Conservation (phyloP, 1,140 invertebrate genomes). For the Bombus vancouverensis region DNA sequence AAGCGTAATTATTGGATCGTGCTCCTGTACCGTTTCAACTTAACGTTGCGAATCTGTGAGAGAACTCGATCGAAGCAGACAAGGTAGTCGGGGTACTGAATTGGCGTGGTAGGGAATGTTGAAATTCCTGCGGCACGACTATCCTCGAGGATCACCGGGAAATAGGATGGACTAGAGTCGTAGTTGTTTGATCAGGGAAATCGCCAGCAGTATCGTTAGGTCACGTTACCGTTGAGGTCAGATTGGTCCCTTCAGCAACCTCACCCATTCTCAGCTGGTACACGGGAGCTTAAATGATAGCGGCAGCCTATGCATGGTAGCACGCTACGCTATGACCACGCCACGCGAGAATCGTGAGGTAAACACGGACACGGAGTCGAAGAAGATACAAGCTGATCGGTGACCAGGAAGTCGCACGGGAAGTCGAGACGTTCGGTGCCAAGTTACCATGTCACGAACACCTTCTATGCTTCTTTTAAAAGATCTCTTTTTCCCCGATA, state of each 20-base stretch:
- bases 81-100: neutral
- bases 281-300: constrained; percentile 31
- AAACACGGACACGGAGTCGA: constrained; percentile 63
- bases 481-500: too few species aligned
- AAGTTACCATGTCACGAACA: constrained; percentile 58
- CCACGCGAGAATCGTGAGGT: constrained; percentile 61
- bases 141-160: neutral
- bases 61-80: neutral
- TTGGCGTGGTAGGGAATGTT: neutral
- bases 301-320: constrained; percentile 54
- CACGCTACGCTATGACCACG: constrained; percentile 58
- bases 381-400: constrained; percentile 65
- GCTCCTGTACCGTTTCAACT: too few species aligned
- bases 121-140: neutral
- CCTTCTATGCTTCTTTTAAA: neutral
- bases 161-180: constrained; percentile 47
- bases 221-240: constrained; percentile 71
- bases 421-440: constrained; percentile 56
- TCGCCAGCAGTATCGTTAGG: constrained; percentile 51
- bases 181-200: constrained; percentile 48
- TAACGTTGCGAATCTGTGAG: too few species aligned
- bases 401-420: constrained; percentile 58
- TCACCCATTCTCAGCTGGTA: constrained; percentile 47
- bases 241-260: constrained; percentile 65
- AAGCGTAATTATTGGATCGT: too few species aligned